These are phyloP conservation scores for Chalcosyrphus nemorum DNA, from an alignment of 2,888 invertebrate genomes.

Conservation along the genomic window DNA sequence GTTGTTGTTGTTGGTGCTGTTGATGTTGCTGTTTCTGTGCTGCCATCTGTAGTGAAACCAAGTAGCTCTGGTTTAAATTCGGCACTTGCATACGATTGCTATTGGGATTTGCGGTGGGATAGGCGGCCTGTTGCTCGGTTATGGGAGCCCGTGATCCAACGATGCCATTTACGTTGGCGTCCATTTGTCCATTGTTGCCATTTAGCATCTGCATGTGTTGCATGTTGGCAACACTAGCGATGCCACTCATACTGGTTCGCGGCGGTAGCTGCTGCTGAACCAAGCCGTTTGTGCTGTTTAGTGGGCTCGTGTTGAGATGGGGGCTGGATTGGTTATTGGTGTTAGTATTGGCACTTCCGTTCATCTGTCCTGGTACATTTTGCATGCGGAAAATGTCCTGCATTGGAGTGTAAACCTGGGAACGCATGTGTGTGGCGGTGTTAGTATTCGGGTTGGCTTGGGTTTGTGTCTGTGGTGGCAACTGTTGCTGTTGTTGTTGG, in stretches of 20 bases:
- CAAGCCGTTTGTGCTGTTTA: slow-evolving; percentile 78
- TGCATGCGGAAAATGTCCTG: slow-evolving; percentile 79
- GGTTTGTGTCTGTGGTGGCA: slow-evolving; percentile 78
- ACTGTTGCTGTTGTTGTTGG: slow-evolving; percentile 74
- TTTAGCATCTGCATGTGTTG: slow-evolving; percentile 78
- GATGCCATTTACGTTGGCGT: slow-evolving; percentile 60
- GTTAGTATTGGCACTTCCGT: slow-evolving; percentile 76
- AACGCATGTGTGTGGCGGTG: slow-evolving; percentile 73
- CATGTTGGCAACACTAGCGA: slow-evolving; percentile 79
- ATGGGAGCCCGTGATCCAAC: slow-evolving; percentile 58
- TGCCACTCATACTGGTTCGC: slow-evolving; percentile 80
- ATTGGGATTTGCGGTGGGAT: slow-evolving; percentile 54
- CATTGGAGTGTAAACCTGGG: slow-evolving; percentile 78
- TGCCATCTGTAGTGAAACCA: slow-evolving; percentile 76
- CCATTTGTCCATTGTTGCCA: slow-evolving; percentile 67
- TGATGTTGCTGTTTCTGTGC: slow-evolving; percentile 77
- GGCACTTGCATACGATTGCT: slow-evolving; percentile 66
- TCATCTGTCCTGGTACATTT: slow-evolving; percentile 75
- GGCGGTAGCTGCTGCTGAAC: slow-evolving; percentile 74
- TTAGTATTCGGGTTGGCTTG: slow-evolving; percentile 59
- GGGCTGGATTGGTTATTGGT: slow-evolving; percentile 79
- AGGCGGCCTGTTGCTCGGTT: slow-evolving; percentile 76
- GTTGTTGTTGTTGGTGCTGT: slow-evolving; percentile 75
- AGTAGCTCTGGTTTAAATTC: slow-evolving; percentile 75
- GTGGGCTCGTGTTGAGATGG: slow-evolving; percentile 80